Evolutionary conservation across 2,888 invertebrate species (phyloP).

Genomic region (Neoaliturus tenellus): DNA sequence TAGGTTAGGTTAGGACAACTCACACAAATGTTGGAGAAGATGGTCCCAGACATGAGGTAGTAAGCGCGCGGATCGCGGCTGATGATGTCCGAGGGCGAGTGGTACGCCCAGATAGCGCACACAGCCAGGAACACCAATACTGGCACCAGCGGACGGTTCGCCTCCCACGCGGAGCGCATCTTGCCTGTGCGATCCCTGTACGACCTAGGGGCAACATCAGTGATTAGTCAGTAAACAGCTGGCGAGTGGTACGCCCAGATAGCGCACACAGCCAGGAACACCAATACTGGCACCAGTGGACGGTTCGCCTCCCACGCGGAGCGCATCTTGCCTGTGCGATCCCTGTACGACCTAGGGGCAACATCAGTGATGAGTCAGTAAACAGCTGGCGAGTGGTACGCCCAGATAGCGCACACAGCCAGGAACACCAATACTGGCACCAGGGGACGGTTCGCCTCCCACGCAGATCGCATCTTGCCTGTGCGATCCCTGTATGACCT

Average conservation of each 20-base stretch:
- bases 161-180: conserved; percentile 86
- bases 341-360: conserved; percentile 86
- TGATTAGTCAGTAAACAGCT: too few relatives aligned
- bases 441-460: conserved; percentile 93
- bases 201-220: conserved; percentile 83
- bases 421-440: conserved; percentile 87
- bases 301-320: conserved; percentile 88
- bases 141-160: conserved; percentile 91
- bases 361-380: too few relatives aligned
- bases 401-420: conserved; percentile 87
- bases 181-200: conserved; percentile 86
- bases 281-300: conserved; percentile 87
- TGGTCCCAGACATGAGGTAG: conserved; percentile 92
- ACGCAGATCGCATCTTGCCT: conserved; percentile 83
- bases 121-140: conserved; percentile 83
- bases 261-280: conserved; percentile 85
- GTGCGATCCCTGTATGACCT: conserved; percentile 89
- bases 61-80: conserved; percentile 89
- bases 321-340: conserved; percentile 85
- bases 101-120: conserved; percentile 87
- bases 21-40: conserved; percentile 98
- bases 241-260: conserved; percentile 90
- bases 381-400: conserved; percentile 84
- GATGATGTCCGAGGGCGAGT: conserved; percentile 85
- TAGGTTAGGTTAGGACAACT: too few relatives aligned